A percentile compares a stretch with the other conserved stretches of the same genome.
phyloP scores from a whole-genome alignment of 2,888 invertebrate species.

The Drosophila algonquin region DNA sequence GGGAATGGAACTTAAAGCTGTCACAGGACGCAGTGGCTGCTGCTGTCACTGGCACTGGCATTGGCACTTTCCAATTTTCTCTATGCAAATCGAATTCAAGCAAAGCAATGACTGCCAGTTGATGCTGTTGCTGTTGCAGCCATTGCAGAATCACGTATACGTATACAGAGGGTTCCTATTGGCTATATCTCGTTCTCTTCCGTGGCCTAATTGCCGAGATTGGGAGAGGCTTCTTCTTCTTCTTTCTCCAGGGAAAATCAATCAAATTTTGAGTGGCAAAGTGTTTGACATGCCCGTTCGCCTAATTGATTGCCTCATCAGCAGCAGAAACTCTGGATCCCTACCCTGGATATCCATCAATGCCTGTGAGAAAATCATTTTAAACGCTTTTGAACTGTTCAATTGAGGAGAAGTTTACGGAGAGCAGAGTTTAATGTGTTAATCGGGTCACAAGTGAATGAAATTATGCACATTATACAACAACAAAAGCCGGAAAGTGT shows the following conservation, averaged over 20 bases:
- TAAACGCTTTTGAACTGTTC: conserved; percentile 21
- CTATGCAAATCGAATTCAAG: conserved; percentile 37
- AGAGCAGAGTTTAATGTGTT: conserved; percentile 5
- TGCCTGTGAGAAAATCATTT: conserved; percentile 2
- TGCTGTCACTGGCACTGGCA: no score
- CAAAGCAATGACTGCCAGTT: conserved; percentile 8
- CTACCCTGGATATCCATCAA: conserved; percentile 18
- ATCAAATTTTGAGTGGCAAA: conserved; percentile 60
- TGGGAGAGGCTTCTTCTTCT: background rate
- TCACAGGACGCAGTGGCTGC: background rate
- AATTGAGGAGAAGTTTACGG: conserved; percentile 3
- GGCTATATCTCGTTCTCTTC: conserved; percentile 9
- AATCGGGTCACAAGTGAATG: conserved; percentile 35
- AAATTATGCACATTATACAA: conserved; percentile 10
- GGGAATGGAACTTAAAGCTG: conserved; percentile 34
- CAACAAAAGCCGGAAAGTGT: conserved; percentile 4
- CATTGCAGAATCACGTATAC: background rate
- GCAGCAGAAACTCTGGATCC: conserved; percentile 1
- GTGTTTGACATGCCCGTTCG: conserved; percentile 54
- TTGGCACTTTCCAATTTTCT: conserved; percentile 2
- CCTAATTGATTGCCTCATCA: conserved; percentile 66
- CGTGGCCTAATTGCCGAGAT: background rate
- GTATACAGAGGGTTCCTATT: no score
- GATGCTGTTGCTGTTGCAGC: background rate
- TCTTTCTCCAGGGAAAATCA: conserved; percentile 50